Evolutionary conservation across 2,888 invertebrate species (phyloP).

Genomic region (Pseudanteris insignis): DNA sequence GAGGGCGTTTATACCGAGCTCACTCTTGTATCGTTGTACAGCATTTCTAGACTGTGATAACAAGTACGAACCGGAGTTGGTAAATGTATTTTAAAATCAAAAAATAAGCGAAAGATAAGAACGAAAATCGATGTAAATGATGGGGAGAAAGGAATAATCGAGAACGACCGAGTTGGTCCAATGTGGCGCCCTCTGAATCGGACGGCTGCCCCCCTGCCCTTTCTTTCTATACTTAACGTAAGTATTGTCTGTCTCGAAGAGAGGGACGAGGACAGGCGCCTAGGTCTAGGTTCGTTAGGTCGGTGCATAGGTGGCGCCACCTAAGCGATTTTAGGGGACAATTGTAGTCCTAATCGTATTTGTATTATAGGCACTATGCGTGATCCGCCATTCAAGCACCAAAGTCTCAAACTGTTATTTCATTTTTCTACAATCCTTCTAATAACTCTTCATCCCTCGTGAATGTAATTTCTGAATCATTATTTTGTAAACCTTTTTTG

Average conservation of each 20-base stretch:
- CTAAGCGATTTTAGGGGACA: constrained; percentile 9
- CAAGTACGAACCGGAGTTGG: constrained; percentile 5
- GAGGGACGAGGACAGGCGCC: constrained; percentile 16
- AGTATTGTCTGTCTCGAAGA: constrained; percentile 14
- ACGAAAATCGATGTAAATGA: background rate
- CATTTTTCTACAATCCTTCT: too few relatives aligned
- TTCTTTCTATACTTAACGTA: constrained; percentile 26
- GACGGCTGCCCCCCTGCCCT: background rate
- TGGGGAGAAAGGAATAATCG: background rate
- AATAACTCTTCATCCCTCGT: too few relatives aligned
- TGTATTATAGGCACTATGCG: constrained; percentile 2
- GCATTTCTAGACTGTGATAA: constrained; percentile 38
- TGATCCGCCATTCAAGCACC: background rate
- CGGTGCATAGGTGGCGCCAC: background rate
- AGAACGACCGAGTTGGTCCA: constrained; percentile 1
- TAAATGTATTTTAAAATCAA: constrained; percentile 11
- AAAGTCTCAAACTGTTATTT: too few relatives aligned
- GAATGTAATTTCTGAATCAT: background rate
- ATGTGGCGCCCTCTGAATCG: background rate
- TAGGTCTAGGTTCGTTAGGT: background rate
- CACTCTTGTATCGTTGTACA: constrained; percentile 25
- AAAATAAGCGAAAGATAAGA: constrained; percentile 1
- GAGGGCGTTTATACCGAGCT: constrained; percentile 32
- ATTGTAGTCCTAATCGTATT: constrained; percentile 1
- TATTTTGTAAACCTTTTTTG: background rate